These are phyloP conservation scores for Nothobranchius furzeri DNA, from an alignment of 2,113 vertebrate genomes.

Conservation along the genomic window DNA sequence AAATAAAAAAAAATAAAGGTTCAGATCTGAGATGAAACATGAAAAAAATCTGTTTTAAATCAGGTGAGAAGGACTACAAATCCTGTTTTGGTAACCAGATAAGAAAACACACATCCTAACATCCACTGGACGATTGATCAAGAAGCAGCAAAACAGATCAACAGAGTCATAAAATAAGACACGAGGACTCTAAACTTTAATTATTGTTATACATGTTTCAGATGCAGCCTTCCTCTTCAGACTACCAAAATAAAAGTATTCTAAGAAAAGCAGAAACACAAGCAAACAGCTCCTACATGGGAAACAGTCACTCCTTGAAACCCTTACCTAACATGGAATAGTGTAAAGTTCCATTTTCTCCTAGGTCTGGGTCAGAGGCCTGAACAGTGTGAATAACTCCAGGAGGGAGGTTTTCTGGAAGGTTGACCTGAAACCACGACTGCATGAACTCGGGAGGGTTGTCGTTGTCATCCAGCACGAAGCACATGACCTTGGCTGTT, in stretches of 20 bases:
- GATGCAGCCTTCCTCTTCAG: too few relatives aligned
- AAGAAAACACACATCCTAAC: neutral
- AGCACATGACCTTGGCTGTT: conserved; percentile 80
- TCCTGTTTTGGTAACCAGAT: too few relatives aligned
- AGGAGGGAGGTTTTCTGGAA: conserved; percentile 88
- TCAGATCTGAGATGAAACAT: too few relatives aligned
- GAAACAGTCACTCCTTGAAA: neutral
- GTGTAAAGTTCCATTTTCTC: conserved; percentile 81
- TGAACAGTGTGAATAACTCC: conserved; percentile 73
- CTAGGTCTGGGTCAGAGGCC: conserved; percentile 85
- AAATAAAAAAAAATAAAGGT: too few relatives aligned
- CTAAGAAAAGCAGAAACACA: neutral
- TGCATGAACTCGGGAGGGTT: conserved; percentile 83
- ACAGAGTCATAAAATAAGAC: too few relatives aligned
- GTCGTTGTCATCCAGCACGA: conserved; percentile 89
- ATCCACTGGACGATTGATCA: too few relatives aligned
- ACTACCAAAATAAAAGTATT: neutral
- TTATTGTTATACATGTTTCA: too few relatives aligned
- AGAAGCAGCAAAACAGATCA: too few relatives aligned
- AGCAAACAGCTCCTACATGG: neutral
- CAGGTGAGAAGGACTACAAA: too few relatives aligned
- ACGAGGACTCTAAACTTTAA: too few relatives aligned
- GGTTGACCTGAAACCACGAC: conserved; percentile 71
- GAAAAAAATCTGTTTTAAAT: too few relatives aligned
- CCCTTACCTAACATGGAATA: conserved; percentile 84